These are phyloP conservation scores for Macrotus californicus DNA, from an alignment of 2,113 vertebrate genomes.

Conservation along the genomic window DNA sequence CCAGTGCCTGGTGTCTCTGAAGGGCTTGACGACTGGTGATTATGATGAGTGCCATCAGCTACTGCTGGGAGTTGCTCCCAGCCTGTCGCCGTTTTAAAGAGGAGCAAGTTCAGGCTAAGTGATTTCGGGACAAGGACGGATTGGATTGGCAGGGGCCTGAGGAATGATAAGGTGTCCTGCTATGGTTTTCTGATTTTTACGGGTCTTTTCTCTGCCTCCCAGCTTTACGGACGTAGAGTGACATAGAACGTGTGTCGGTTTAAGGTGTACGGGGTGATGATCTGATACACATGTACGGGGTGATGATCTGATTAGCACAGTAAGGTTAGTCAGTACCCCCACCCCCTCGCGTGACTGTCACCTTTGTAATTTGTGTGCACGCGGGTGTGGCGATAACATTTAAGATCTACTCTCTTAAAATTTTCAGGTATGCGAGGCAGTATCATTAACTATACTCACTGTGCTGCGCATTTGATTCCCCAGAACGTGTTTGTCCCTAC, in stretches of 20 bases:
- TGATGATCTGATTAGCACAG: neutral
- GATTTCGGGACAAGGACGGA: neutral
- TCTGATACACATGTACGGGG: neutral
- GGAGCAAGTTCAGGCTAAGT: neutral
- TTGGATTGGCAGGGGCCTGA: neutral
- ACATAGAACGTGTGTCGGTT: neutral
- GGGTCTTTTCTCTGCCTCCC: neutral
- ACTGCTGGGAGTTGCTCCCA: neutral
- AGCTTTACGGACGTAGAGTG: neutral
- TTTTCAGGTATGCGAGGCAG: neutral
- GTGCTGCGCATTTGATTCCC: neutral
- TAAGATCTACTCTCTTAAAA: neutral
- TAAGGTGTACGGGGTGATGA: neutral
- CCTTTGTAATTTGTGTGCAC: neutral
- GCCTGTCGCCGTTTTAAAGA: neutral
- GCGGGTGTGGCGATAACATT: neutral
- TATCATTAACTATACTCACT: neutral
- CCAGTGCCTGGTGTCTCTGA: neutral
- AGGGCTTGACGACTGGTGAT: neutral
- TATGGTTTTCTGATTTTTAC: neutral
- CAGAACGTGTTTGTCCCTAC: neutral
- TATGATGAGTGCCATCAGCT: neutral
- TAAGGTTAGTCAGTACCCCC: neutral
- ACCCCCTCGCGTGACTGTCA: neutral
- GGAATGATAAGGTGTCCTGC: neutral